These are phyloP conservation scores for Ciconia boyciana DNA, from an alignment of 2,113 vertebrate species.

Conservation along the genomic window DNA sequence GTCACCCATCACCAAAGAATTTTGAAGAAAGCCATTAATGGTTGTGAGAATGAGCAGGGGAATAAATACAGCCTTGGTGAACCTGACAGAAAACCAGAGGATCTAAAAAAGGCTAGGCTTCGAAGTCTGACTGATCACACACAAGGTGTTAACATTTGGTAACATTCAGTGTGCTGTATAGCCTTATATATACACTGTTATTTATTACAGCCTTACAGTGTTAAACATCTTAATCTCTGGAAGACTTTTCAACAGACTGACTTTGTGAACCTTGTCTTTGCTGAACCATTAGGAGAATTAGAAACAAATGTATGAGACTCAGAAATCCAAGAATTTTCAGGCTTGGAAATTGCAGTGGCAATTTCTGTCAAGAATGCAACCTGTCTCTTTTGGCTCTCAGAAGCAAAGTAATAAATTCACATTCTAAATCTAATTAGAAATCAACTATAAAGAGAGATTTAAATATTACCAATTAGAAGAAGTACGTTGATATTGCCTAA, in stretches of 20 bases:
- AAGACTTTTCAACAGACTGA: background rate
- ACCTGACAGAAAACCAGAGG: background rate
- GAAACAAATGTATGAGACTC: background rate
- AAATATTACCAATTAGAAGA: background rate
- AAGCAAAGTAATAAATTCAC: background rate
- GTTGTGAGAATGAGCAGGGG: background rate
- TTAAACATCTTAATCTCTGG: slow-evolving; percentile 15
- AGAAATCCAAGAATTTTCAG: background rate
- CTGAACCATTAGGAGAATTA: background rate
- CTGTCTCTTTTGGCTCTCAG: background rate
- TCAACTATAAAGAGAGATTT: background rate
- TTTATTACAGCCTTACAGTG: background rate
- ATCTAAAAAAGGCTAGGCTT: background rate
- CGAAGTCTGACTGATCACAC: background rate
- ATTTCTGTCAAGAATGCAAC: background rate
- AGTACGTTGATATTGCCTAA: background rate
- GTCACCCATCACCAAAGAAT: background rate
- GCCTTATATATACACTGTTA: background rate
- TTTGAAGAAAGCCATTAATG: background rate
- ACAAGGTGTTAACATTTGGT: slow-evolving; percentile 1
- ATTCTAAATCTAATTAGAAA: background rate
- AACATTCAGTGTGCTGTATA: background rate
- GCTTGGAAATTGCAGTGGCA: background rate
- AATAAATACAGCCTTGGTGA: background rate
- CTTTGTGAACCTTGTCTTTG: background rate